A percentile compares a stretch with the other conserved stretches of the same genome.
These are phyloP conservation scores for Morus bassanus DNA, from an alignment of 2,797 vertebrate genomes.

Conservation along the genomic window DNA sequence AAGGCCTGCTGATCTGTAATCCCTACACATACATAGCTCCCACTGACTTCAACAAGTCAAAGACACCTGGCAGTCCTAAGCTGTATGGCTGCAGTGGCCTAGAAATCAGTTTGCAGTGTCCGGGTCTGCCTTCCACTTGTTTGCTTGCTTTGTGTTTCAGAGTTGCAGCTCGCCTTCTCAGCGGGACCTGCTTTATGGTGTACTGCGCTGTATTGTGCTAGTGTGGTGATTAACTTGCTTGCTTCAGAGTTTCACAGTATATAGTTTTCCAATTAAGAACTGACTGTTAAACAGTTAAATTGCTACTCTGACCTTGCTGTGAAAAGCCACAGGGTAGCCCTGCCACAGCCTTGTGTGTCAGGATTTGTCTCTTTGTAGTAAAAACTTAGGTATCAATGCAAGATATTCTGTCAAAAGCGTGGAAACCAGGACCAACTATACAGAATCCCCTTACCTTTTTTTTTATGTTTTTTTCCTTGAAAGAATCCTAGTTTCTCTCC, in stretches of 20 bases:
- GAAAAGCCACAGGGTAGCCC: not conserved
- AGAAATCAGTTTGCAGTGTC: not conserved
- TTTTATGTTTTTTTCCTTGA: too few relatives aligned
- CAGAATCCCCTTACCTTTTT: not conserved
- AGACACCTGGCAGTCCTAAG: not conserved
- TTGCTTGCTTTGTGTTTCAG: not conserved
- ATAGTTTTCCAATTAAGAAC: not conserved
- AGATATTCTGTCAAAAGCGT: not conserved
- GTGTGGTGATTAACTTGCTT: not conserved
- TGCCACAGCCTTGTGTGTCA: not conserved
- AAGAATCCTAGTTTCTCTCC: not conserved
- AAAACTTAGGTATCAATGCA: not conserved
- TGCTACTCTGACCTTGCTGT: not conserved
- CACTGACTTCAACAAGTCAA: not conserved
- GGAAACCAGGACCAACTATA: not conserved
- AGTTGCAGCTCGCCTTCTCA: not conserved
- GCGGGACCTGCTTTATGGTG: not conserved
- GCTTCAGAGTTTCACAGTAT: not conserved
- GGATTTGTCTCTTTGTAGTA: not conserved
- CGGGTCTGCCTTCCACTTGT: not conserved
- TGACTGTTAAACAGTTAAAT: not conserved
- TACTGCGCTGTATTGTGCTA: rapidly evolving
- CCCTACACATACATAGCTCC: not conserved
- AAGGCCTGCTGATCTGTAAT: not conserved
- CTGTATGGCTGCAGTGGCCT: not conserved